Evolutionary conservation across 2,797 vertebrate genomes (phyloP), one percentile per base, ranked within the genome.

Genomic region (Dendrocincla tyrannina): DNA sequence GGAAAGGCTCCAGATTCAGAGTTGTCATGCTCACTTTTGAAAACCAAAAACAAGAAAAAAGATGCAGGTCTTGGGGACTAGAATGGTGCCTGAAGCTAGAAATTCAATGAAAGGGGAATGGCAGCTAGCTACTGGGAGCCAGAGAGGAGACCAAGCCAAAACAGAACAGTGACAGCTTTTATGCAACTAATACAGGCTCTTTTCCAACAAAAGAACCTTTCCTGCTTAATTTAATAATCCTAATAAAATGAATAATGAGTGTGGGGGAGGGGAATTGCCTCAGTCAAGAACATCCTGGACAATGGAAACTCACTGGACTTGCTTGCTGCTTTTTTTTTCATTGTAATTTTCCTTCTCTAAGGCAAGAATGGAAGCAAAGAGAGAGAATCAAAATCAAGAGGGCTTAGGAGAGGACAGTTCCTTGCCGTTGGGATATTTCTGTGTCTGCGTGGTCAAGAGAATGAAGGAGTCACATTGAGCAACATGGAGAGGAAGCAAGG

Each of bases 121-220:
- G 77, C 59, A 88, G 82, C 27, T 72, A 86, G 18, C 46, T 75
- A 4, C 79, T 28, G 24, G n/a, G 42, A 94, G 82, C 39, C 73
- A 86, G 69, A 88, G 62, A 89, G 30, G 44, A 91, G 32, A 39
- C 15, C 37, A 78, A 96, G 96, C 95, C 95, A 97, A 86, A 96
- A 84, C 12, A 2, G 94, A 96, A 96, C 94, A 92, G 73, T 90
- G 91, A 88, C 95, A 96, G 92, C 94, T 95, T 96, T 96, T 87
- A 84, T 92, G 77, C 33, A 84, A 93, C 91, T 94, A 79, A 93
- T 82, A 87, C 44, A 81, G 95, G 91, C 87, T 90, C 85, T 73
- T 86, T 94, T 91, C 94, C 96, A 96, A 90, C 19, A 91, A 93
- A 96, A 96, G 93, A 95, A 96, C 91, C 92, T 92, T 95, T 96